Percentiles rank a stretch among this genome's conserved stretches.
These are phyloP conservation scores for Lithobates sylvaticus DNA, from an alignment of 2,797 vertebrate species.

Conservation along the genomic window DNA sequence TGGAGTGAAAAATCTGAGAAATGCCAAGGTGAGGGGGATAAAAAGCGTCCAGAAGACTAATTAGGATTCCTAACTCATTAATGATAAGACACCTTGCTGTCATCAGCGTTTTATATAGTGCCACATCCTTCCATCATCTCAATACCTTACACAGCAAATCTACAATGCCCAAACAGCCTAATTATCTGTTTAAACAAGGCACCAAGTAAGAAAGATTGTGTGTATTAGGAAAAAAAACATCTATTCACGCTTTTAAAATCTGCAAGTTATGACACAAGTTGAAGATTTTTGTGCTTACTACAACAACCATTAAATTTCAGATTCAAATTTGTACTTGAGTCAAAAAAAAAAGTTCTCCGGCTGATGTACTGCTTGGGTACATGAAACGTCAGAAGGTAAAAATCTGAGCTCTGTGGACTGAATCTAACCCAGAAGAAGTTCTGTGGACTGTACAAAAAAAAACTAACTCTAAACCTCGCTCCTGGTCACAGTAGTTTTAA, in stretches of 20 bases:
- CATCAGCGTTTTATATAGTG: constrained; percentile 45
- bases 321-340: background rate
- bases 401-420: too few species aligned
- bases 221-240: background rate
- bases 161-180: constrained; percentile 37
- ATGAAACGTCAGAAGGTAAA: background rate
- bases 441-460: background rate
- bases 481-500: too few species aligned
- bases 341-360: constrained; percentile 2
- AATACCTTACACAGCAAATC: constrained; percentile 55
- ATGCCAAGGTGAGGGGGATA: constrained; percentile 8
- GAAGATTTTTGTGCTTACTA: background rate
- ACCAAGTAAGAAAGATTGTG: background rate
- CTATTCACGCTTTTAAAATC: background rate
- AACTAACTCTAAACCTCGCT: too few species aligned
- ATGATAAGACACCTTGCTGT: constrained; percentile 51
- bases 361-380: background rate
- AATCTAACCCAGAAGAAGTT: too few species aligned
- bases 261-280: background rate
- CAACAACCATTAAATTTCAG: background rate
- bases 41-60: constrained; percentile 38
- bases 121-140: constrained; percentile 53
- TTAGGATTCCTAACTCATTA: constrained; percentile 50
- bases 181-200: constrained; percentile 44
- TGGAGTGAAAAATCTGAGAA: constrained; percentile 10